phyloP scores from a whole-genome alignment of 2,888 invertebrate species.

The Rapana venosa region DNA sequence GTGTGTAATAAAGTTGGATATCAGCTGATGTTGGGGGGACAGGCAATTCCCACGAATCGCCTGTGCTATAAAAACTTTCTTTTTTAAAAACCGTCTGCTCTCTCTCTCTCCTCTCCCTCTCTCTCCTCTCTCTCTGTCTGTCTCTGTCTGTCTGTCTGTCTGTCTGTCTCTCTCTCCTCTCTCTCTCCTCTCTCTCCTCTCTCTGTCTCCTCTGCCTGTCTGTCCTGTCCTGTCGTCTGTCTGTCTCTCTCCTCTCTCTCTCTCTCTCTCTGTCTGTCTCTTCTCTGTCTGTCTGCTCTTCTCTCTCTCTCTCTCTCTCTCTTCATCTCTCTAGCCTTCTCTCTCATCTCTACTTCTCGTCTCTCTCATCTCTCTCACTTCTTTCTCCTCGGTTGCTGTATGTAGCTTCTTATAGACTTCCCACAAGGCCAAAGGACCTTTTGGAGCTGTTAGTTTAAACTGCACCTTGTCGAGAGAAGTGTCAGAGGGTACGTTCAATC shows the following conservation, averaged over 20 bases:
- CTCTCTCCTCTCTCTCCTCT: conserved; percentile 20
- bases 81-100: too few species aligned
- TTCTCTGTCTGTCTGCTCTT: neutral
- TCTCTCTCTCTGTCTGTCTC: neutral
- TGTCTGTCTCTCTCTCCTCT: conserved; percentile 19
- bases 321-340: neutral
- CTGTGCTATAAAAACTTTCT: neutral
- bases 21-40: neutral
- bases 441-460: too few species aligned
- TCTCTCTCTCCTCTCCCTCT: conserved; percentile 24
- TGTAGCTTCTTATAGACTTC: neutral
- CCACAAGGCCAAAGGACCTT: too few species aligned
- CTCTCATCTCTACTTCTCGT: neutral
- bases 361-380: neutral
- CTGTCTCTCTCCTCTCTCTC: conserved; percentile 16
- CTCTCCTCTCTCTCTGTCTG: conserved; percentile 31
- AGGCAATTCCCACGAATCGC: neutral
- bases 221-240: neutral
- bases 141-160: neutral
- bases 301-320: neutral
- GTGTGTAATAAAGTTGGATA: neutral
- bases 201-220: neutral
- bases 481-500: too few species aligned
- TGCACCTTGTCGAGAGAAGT: too few species aligned
- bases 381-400: neutral